A percentile compares a stretch with the other conserved stretches of the same genome.
phyloP scores from a whole-genome alignment of 2,888 invertebrate genomes.

The Chrysopilus asiliformis region DNA sequence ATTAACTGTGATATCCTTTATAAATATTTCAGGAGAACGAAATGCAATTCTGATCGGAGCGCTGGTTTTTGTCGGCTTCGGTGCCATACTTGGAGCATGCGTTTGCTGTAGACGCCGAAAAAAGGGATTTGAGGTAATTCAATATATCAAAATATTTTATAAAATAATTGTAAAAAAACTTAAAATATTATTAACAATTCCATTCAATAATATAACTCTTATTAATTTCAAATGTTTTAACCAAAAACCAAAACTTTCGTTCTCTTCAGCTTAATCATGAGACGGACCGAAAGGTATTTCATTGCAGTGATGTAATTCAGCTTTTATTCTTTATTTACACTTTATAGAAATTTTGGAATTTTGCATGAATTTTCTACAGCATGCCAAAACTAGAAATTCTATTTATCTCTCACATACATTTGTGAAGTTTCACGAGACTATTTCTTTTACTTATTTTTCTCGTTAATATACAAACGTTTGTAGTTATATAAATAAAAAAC shows the following conservation, averaged over 20 bases:
- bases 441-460: no score
- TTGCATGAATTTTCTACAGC: no score
- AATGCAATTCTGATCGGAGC: constrained; percentile 15
- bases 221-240: constrained; percentile 9
- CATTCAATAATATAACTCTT: constrained; percentile 4
- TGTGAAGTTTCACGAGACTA: no score
- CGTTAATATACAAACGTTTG: no score
- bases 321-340: no score
- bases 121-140: constrained; percentile 18
- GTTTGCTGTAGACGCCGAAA: constrained; percentile 17
- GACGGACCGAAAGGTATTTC: constrained; percentile 18
- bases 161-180: constrained; percentile 1
- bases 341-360: no score
- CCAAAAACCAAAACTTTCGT: no score
- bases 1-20: no score
- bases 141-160: constrained; percentile 1
- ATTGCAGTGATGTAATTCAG: no score
- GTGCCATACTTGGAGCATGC: constrained; percentile 15
- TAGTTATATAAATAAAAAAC: no score
- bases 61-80: constrained; percentile 14
- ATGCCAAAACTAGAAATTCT: no score
- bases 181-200: constrained; percentile 2
- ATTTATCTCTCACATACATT: no score
- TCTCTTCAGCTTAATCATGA: constrained; percentile 16
- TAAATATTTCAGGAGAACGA: constrained; percentile 14